Base-by-base conservation (phyloP, 1,140 invertebrate genomes). In the Drosophila repleta region DNA sequence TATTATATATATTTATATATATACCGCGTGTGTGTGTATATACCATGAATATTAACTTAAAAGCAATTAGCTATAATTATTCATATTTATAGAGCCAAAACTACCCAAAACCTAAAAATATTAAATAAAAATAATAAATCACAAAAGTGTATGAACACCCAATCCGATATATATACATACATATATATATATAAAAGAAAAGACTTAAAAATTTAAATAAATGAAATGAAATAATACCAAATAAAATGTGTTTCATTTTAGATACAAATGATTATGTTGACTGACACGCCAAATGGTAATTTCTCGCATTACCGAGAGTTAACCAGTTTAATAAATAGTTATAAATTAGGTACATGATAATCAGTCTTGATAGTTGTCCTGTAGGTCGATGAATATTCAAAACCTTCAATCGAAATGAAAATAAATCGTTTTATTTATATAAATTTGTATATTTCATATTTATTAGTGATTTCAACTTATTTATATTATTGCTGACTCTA, bases 121-220 rank as follows among this genome's bases (percentile, higher is more conserved):
- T 79, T 80, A 70, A 79, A 83, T 76, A 56, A 56, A 29, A 66
- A 74, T 78, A 80, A 84, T 60, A 74, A 79, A 60, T 32, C 65
- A 61, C 53, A 77, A 76, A 62, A 37, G 53, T 68, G 64, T 74
- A 73, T 60, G 69, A 43, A 76, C 72, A 76, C 51, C 61, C 55
- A 73, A 72, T 43, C 64, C 64, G 68, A 73, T 75, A 61, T 61
- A 79, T 78, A 79, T 74, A 58, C 58, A 74, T 76, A 46, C 32
- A 82, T 82, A 82, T 77, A 79, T 82, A 83, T 83, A 79, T 79
- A 66, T 84, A 71, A 87, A 87, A 79, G 75, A 64, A 87, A 87
- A 87, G 82, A 87, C 82, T 87, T 87, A 82, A 87, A 87, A 87
- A 82, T 87, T 87, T 87, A 85, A 87, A 87, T 87, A 87, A 87